Percentiles rank a stretch among this genome's conserved stretches.
Evolutionary conservation across 2,888 invertebrate species (phyloP).

Genomic region (Selenia dentaria): DNA sequence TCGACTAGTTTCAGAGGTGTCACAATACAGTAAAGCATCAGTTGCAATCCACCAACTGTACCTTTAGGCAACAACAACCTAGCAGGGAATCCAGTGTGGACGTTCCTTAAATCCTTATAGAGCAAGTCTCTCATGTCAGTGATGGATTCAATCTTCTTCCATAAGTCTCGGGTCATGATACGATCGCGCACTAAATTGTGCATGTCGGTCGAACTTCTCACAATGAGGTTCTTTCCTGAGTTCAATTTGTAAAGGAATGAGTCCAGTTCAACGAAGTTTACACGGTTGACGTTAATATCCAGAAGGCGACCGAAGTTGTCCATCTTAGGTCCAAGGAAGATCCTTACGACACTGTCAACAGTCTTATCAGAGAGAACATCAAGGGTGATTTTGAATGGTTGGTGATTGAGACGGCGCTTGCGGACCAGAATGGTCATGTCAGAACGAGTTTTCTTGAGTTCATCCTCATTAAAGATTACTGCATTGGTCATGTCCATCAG

Average conservation of each 20-base stretch:
- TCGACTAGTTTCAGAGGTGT: constrained; percentile 79
- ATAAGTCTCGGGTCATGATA: constrained; percentile 86
- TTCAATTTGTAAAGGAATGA: constrained; percentile 85
- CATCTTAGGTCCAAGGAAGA: constrained; percentile 89
- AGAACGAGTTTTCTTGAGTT: constrained; percentile 72
- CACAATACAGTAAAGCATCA: constrained; percentile 86
- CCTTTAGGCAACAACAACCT: constrained; percentile 90
- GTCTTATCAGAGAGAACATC: constrained; percentile 83
- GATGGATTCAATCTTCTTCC: constrained; percentile 86
- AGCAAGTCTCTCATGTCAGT: constrained; percentile 63
- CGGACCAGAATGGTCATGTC: constrained; percentile 82
- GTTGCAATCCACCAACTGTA: constrained; percentile 86
- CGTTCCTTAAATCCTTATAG: constrained; percentile 65
- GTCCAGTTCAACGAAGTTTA: constrained; percentile 87
- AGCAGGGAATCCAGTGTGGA: constrained; percentile 88
- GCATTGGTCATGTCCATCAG: constrained; percentile 87
- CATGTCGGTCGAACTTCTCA: constrained; percentile 86
- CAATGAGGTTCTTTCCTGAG: constrained; percentile 87
- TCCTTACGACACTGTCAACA: constrained; percentile 85
- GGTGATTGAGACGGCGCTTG: constrained; percentile 87
- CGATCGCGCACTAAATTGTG: constrained; percentile 87
- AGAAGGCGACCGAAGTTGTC: constrained; percentile 83
- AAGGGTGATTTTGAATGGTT: constrained; percentile 85
- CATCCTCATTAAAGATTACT: constrained; percentile 72
- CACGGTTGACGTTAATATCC: constrained; percentile 83